Base-by-base conservation (phyloP, 1,140 invertebrate species). In the Grapholita molesta region DNA sequence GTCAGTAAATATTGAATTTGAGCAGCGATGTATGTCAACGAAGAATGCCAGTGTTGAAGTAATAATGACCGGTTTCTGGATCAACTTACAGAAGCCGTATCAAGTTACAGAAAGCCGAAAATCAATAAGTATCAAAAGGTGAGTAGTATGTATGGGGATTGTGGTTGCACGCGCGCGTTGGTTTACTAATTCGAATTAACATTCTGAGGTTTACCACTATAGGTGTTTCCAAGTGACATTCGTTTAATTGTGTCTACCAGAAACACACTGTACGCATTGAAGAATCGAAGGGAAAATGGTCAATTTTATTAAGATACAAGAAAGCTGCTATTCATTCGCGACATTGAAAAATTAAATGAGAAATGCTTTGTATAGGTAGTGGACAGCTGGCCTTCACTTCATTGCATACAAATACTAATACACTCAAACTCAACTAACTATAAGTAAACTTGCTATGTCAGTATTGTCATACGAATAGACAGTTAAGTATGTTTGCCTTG, bases 161-260 rank as follows among this genome's bases (percentile, higher is more conserved):
- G 25, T 61, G 55, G 25, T 28, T 21, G 55, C 24, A 55, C 11
- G 12, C 21, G 24, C 55, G 55, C n/a, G 55, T 61, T 25, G 24
- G 15, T 25, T 61, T 61, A 61, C 55, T 61, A 61, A 61, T 61
- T 61, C 55, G 55, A 61, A 57, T 61, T 61, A 32, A 61, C 55
- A 61, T 61, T 61, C 55, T 28, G 4, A 30, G 55, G 24, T 57
- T 25, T 23, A n/a, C 11, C 53, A 2, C 11, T 57, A 38, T 38
- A n/a, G 35, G 35, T n/a, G 15, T 38, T 38, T 38, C 35, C 15
- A 15, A 15, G 35, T n/a, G 35, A 38, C 35, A n/a, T n/a, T 15
- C 35, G 4, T 38, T 38, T 38, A 35, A 3, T 12, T 35, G n/a
- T n/a, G n/a, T n/a, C n/a, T n/a, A n/a, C n/a, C n/a, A n/a, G n/a